Evolutionary conservation across 1,140 invertebrate genomes (phyloP).

Genomic region (Conopomorpha cramerella): DNA sequence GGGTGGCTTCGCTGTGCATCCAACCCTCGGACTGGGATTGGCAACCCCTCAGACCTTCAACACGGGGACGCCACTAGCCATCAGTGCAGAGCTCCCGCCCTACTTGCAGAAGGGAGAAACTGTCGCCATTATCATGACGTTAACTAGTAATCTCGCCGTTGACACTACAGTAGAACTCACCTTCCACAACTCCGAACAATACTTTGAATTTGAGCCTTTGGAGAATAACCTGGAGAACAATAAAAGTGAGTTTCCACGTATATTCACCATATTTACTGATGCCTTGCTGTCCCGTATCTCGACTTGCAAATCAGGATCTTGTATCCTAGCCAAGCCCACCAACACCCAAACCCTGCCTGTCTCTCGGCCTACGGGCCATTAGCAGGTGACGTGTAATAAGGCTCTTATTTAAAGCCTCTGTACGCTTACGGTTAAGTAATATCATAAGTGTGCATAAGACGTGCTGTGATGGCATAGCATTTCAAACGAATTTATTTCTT

Average conservation of each 20-base stretch:
- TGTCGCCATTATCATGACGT: slow-evolving; percentile 85
- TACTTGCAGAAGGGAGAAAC: slow-evolving; percentile 90
- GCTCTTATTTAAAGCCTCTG: not conserved
- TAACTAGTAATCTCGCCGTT: slow-evolving; percentile 89
- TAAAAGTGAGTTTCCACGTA: slow-evolving; percentile 32
- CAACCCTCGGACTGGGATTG: slow-evolving; percentile 82
- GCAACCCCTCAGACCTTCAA: slow-evolving; percentile 74
- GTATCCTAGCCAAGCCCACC: too few species aligned
- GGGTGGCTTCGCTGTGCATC: slow-evolving; percentile 90
- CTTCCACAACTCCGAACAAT: slow-evolving; percentile 78
- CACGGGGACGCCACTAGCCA: slow-evolving; percentile 70
- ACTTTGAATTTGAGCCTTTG: slow-evolving; percentile 77
- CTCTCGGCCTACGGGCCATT: too few species aligned
- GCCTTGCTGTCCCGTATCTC: not conserved
- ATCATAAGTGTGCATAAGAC: slow-evolving; percentile 1
- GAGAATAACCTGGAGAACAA: slow-evolving; percentile 58
- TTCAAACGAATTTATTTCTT: too few species aligned
- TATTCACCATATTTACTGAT: too few species aligned
- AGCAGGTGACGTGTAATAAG: not conserved
- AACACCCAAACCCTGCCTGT: too few species aligned
- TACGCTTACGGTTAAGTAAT: slow-evolving; percentile 1
- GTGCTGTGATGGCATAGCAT: not conserved
- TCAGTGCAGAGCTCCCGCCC: slow-evolving; percentile 77
- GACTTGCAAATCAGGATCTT: not conserved
- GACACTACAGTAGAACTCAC: slow-evolving; percentile 82